Evolutionary conservation across 2,888 invertebrate species (phyloP).

Genomic region (Globia sparganii): DNA sequence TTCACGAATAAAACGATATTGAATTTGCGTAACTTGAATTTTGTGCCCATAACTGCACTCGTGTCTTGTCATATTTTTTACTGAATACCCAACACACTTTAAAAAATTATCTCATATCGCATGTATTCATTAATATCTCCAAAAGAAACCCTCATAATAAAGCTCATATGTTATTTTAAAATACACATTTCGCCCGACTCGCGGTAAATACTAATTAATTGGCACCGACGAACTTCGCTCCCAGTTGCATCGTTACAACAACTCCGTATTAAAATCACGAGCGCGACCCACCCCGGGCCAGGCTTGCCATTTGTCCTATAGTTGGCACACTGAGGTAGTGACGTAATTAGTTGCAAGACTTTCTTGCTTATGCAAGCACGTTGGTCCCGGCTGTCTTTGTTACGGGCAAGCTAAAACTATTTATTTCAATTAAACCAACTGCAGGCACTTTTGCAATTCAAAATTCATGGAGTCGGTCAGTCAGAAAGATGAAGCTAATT

Average conservation of each 20-base stretch:
- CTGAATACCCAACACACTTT: neutral
- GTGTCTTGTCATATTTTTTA: neutral
- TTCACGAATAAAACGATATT: neutral
- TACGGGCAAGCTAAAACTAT: neutral
- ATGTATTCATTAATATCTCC: neutral
- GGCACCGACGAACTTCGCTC: constrained; percentile 69
- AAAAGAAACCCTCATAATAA: constrained; percentile 19
- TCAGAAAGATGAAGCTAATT: neutral
- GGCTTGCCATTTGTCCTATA: constrained; percentile 55
- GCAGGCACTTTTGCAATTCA: neutral
- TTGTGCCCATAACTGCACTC: neutral
- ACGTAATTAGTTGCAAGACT: constrained; percentile 15
- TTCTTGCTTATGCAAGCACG: constrained; percentile 13
- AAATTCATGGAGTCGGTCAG: neutral
- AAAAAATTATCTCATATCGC: neutral
- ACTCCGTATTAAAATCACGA: constrained; percentile 65
- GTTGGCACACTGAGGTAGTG: constrained; percentile 29
- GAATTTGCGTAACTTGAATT: neutral
- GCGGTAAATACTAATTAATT: constrained; percentile 75
- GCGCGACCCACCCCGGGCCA: constrained; percentile 58
- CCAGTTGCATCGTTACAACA: constrained; percentile 67
- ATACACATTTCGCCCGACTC: constrained; percentile 52
- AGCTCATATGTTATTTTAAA: constrained; percentile 48
- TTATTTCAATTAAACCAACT: neutral
- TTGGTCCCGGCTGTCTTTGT: neutral